Percentiles rank a stretch among this genome's conserved stretches.
Evolutionary conservation across 2,113 vertebrate genomes (phyloP).

Genomic region (Zosterops hypoxanthus): DNA sequence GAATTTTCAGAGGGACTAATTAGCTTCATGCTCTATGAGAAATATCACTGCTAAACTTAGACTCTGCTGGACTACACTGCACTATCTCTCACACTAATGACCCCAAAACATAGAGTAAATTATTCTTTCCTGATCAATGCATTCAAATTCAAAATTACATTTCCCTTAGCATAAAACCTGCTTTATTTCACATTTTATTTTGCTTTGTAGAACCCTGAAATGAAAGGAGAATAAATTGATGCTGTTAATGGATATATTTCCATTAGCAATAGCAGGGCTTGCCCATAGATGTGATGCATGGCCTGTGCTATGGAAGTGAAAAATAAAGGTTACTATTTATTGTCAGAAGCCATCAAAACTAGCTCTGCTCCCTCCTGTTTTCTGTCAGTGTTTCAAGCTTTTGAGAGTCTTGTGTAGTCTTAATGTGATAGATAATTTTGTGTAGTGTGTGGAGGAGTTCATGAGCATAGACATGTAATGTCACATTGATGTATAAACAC

Average conservation of each 20-base stretch:
- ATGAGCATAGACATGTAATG: neutral
- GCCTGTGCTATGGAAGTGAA: neutral
- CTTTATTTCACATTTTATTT: neutral
- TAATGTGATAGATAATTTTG: neutral
- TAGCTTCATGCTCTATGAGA: neutral
- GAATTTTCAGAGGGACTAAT: conserved; percentile 40
- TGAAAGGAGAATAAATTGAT: neutral
- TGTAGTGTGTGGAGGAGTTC: accelerated
- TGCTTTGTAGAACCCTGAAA: neutral
- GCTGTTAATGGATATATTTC: neutral
- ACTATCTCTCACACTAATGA: neutral
- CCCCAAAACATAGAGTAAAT: neutral
- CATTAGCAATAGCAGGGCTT: neutral
- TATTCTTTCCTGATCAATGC: neutral
- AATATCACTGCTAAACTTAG: neutral
- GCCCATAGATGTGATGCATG: neutral
- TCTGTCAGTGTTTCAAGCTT: neutral
- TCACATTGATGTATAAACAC: neutral
- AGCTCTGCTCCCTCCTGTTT: neutral
- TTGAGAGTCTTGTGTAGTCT: neutral
- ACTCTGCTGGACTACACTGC: neutral
- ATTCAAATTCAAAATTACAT: neutral
- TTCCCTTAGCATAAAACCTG: neutral
- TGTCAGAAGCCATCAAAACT: neutral
- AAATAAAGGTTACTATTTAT: neutral